Conservation (phyloP, 2,797 vertebrate genomes). For the Labroides dimidiatus region DNA sequence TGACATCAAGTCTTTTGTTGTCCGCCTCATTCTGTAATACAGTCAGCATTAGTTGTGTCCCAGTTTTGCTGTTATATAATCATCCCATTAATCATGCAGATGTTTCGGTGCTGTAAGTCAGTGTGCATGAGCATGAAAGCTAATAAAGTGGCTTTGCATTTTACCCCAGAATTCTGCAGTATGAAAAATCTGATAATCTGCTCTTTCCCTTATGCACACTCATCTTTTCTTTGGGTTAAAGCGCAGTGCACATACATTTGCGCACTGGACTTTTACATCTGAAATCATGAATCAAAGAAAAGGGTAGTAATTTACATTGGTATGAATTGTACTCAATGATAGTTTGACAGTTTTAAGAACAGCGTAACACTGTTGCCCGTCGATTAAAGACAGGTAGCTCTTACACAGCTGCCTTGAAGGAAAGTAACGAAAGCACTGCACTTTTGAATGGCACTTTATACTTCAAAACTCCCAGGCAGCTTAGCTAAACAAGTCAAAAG, state of each 20-base stretch:
- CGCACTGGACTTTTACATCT: not conserved
- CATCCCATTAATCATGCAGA: constrained; percentile 76
- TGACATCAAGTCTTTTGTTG: constrained; percentile 52
- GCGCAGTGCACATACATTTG: constrained; percentile 4
- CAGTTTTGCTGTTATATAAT: constrained; percentile 72
- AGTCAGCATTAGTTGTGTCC: constrained; percentile 67
- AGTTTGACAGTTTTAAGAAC: no score
- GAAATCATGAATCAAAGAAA: not conserved
- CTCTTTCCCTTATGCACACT: constrained; percentile 45
- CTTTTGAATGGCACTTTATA: no score
- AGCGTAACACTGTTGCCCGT: no score
- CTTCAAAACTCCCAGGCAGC: no score
- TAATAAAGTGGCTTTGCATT: constrained; percentile 64
- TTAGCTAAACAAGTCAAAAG: no score
- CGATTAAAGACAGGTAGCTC: not conserved
- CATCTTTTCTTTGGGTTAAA: constrained; percentile 46
- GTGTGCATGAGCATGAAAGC: constrained; percentile 59
- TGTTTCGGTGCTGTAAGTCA: constrained; percentile 61
- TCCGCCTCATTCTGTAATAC: constrained; percentile 56
- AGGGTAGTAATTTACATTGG: not conserved
- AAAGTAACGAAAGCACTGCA: no score
- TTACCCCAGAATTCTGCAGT: constrained; percentile 49
- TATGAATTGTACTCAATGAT: not conserved
- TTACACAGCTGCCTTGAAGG: not conserved
- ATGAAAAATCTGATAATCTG: constrained; percentile 49